Evolutionary conservation across 92 coral and sea anemone species (phyloP).

Genomic region (Metridium senile): DNA sequence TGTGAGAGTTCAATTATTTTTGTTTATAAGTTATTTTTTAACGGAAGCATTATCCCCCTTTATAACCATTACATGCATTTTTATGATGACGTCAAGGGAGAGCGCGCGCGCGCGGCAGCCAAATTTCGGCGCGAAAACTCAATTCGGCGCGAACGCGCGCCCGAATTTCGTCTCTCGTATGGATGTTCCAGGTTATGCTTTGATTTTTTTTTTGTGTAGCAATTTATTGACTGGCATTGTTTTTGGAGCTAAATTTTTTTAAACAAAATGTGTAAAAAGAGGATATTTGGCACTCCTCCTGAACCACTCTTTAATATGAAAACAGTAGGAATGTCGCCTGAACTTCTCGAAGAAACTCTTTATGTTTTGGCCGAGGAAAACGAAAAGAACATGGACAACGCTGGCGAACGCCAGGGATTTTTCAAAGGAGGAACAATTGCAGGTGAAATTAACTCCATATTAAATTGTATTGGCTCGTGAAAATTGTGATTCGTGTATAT

Average conservation of each 20-base stretch:
- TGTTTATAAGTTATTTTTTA: no score
- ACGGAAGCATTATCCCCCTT: no score
- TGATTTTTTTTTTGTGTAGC: no score
- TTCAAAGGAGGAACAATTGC: conserved; percentile 91
- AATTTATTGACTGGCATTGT: no score
- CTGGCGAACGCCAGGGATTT: conserved; percentile 76
- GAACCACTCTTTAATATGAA: conserved; percentile 97
- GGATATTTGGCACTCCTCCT: conserved; percentile 99
- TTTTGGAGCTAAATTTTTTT: conserved; percentile 55
- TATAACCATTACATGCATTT: no score
- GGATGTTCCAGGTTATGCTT: no score
- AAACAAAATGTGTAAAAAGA: conserved; percentile 73
- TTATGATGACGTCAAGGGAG: neutral
- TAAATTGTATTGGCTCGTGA: no score
- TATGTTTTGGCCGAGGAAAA: conserved; percentile 93
- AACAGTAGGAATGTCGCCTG: conserved; percentile 81
- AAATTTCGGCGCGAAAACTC: conserved; percentile 21
- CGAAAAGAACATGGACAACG: conserved; percentile 89
- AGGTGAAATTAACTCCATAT: conserved; percentile 40
- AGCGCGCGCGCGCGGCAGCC: neutral
- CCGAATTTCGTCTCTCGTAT: no score
- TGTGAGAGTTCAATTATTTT: no score
- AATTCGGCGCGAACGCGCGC: conserved; percentile 10
- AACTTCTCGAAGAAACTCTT: conserved; percentile 90
- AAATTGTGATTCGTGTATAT: no score